Conservation (phyloP, 1,140 invertebrate genomes). For the Globodera rostochiensis region DNA sequence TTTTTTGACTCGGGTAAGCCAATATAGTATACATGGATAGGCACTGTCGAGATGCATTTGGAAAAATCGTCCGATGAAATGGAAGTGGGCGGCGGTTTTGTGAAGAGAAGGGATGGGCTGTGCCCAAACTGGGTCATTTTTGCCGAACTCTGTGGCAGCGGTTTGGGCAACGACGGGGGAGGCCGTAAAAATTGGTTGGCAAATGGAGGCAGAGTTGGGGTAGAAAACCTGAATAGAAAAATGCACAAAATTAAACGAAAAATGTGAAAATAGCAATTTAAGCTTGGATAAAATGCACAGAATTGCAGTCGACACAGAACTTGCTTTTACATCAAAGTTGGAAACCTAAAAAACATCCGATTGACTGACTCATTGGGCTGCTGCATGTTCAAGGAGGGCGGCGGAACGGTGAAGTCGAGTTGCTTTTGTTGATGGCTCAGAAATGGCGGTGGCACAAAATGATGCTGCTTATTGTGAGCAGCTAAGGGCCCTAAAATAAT, state of each 20-base stretch:
- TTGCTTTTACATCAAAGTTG: too few species aligned
- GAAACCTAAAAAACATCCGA: too few species aligned
- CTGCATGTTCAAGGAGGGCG: not conserved
- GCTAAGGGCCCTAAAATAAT: not conserved
- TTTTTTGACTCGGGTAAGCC: too few species aligned
- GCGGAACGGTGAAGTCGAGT: constrained; percentile 13
- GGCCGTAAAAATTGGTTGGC: not conserved
- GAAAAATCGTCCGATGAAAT: not conserved
- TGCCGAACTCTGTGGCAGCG: not conserved
- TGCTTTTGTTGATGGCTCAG: not conserved
- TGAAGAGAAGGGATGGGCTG: not conserved
- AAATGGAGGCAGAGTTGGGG: not conserved
- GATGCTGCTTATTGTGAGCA: constrained; percentile 7
- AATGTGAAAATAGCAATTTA: too few species aligned
- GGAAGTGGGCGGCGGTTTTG: not conserved
- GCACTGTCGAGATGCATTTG: not conserved
- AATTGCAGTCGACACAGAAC: too few species aligned
- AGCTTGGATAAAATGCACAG: too few species aligned
- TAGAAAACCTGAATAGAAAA: not conserved
- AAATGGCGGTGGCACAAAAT: not conserved
- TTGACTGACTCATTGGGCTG: not conserved
- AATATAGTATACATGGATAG: not conserved
- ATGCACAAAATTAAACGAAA: too few species aligned
- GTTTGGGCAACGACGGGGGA: not conserved
- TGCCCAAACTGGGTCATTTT: not conserved